Evolutionary conservation across 2,797 vertebrate species (phyloP).

Genomic region (Lophotriccus pileatus): DNA sequence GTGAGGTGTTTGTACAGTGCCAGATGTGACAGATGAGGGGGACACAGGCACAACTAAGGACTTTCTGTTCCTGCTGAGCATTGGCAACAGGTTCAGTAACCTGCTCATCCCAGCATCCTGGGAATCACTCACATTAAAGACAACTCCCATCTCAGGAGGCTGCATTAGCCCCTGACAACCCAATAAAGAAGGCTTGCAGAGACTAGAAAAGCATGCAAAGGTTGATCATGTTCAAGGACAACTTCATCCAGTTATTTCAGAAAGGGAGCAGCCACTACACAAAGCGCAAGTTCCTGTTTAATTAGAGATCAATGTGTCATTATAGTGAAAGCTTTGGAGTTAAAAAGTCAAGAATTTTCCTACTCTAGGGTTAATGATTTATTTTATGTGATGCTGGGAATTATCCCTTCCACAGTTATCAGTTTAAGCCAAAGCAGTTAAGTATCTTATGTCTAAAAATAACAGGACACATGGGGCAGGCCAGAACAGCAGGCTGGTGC

Average conservation of each 20-base stretch:
- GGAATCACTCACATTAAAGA: not conserved
- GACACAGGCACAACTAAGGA: not conserved
- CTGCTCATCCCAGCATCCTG: not conserved
- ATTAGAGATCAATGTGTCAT: not conserved
- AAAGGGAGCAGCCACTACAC: not conserved
- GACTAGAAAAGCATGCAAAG: constrained; percentile 19
- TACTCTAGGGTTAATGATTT: not conserved
- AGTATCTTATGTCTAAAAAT: constrained; percentile 53
- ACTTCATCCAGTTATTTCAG: not conserved
- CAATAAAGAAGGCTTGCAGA: constrained; percentile 39
- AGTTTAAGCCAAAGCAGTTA: constrained; percentile 47
- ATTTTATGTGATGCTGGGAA: not conserved
- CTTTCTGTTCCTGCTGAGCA: not conserved
- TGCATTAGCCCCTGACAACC: constrained; percentile 21
- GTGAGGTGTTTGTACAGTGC: not conserved
- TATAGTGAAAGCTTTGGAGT: not conserved
- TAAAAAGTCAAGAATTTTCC: not conserved
- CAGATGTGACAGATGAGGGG: not conserved
- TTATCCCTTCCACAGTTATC: not conserved
- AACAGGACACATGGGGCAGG: not conserved
- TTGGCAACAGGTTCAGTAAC: not conserved
- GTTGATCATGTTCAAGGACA: not conserved
- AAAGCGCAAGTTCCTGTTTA: not conserved
- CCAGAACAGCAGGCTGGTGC: not conserved
- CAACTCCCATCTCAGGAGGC: not conserved